Evolutionary conservation across 1,140 invertebrate genomes (phyloP).

Genomic region (Parapsyche elsis): DNA sequence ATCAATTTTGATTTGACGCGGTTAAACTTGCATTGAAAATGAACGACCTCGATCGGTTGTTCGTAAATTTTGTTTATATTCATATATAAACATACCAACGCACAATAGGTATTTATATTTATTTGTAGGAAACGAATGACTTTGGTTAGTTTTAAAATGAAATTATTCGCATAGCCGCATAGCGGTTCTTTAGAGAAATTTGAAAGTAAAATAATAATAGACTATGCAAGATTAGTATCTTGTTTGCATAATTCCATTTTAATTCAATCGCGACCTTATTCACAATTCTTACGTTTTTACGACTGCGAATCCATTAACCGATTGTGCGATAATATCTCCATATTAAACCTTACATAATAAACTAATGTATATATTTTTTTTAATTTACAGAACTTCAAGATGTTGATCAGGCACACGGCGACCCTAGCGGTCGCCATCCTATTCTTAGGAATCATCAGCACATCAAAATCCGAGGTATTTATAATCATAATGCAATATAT

Average conservation of each 20-base stretch:
- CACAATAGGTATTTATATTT: too few species aligned
- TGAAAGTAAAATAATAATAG: constrained; percentile 29
- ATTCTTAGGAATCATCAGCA: constrained; percentile 65
- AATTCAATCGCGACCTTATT: neutral
- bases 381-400: constrained; percentile 64
- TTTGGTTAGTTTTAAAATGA: too few species aligned
- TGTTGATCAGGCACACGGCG: constrained; percentile 69
- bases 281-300: neutral
- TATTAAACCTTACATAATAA: neutral
- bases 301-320: neutral
- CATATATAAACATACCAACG: too few species aligned
- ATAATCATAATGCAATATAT: too few species aligned
- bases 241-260: constrained; percentile 13
- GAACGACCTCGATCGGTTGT: too few species aligned
- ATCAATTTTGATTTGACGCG: too few species aligned
- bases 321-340: constrained; percentile 3
- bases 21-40: too few species aligned
- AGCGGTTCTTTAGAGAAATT: constrained; percentile 3
- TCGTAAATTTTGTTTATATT: too few species aligned
- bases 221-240: neutral
- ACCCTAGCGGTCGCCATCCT: constrained; percentile 67
- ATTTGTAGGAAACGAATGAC: too few species aligned
- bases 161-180: neutral
- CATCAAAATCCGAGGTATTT: constrained; percentile 67
- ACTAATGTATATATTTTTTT: constrained; percentile 43